These are phyloP conservation scores for Hemistola chrysoprasaria DNA, from an alignment of 2,888 invertebrate genomes.

Conservation along the genomic window DNA sequence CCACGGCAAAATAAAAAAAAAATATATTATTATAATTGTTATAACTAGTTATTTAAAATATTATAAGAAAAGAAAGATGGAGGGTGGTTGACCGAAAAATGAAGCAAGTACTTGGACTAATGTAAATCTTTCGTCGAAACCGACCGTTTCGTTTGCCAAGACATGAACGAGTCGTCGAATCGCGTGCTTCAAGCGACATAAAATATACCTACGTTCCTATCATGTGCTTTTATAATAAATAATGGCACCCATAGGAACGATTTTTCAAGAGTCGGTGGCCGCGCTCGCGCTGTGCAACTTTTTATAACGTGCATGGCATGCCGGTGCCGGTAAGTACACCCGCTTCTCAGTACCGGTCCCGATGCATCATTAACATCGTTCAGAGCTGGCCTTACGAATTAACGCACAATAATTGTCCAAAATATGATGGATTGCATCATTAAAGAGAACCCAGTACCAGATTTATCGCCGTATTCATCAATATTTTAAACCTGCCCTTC, in stretches of 20 bases:
- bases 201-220: constrained; percentile 61
- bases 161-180: constrained; percentile 49
- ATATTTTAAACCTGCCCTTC: constrained; percentile 5
- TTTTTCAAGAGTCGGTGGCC: constrained; percentile 51
- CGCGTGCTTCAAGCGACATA: constrained; percentile 48
- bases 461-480: constrained; percentile 19
- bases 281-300: constrained; percentile 48
- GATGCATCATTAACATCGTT: constrained; percentile 59
- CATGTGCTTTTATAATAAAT: constrained; percentile 67
- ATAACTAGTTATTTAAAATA: constrained; percentile 43
- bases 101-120: constrained; percentile 75
- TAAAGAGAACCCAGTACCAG: constrained; percentile 29
- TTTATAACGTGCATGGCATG: constrained; percentile 47
- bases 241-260: constrained; percentile 55
- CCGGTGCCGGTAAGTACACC: constrained; percentile 22
- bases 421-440: constrained; percentile 53
- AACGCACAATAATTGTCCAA: constrained; percentile 50
- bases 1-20: no score
- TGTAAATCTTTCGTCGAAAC: constrained; percentile 75
- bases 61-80: constrained; percentile 58
- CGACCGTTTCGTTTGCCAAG: constrained; percentile 51
- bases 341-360: constrained; percentile 54
- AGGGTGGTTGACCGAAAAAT: constrained; percentile 73
- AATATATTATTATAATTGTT: no score
- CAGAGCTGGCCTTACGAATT: constrained; percentile 48